phyloP scores from a whole-genome alignment of 2,113 vertebrate species.

The Cheirogaleus medius region DNA sequence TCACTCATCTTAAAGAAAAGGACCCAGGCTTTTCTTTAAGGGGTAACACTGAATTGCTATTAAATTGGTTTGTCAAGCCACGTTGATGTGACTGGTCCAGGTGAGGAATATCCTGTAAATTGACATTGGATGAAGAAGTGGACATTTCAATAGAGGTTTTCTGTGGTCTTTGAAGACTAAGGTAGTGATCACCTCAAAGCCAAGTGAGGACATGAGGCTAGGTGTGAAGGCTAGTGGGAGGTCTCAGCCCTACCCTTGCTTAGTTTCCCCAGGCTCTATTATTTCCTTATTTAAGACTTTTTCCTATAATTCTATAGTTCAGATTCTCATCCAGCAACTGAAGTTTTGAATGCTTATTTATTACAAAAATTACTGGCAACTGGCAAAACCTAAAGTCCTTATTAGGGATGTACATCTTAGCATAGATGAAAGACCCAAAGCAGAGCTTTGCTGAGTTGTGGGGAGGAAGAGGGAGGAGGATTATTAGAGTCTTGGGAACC shows the following conservation, averaged over 20 bases:
- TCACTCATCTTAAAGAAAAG: slow-evolving; percentile 12
- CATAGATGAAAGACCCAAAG: not conserved
- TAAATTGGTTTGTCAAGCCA: not conserved
- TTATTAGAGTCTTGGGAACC: not conserved
- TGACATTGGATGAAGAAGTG: not conserved
- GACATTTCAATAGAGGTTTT: not conserved
- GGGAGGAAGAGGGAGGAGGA: not conserved
- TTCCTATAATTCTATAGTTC: not conserved
- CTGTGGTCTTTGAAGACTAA: not conserved
- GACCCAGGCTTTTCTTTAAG: not conserved
- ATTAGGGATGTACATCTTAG: not conserved
- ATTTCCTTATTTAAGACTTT: not conserved
- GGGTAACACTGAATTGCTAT: not conserved
- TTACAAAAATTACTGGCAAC: not conserved
- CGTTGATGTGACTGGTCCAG: not conserved
- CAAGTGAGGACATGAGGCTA: not conserved
- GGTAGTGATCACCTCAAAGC: not conserved
- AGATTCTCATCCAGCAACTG: not conserved
- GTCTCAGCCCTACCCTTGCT: not conserved
- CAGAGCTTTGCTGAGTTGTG: not conserved
- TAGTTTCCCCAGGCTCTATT: not conserved
- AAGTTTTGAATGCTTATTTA: not conserved
- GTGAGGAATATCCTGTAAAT: not conserved
- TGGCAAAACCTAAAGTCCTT: not conserved
- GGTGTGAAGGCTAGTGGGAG: not conserved